phyloP scores from a whole-genome alignment of 2,888 invertebrate genomes.

The Nematopogon swammerdamellus region DNA sequence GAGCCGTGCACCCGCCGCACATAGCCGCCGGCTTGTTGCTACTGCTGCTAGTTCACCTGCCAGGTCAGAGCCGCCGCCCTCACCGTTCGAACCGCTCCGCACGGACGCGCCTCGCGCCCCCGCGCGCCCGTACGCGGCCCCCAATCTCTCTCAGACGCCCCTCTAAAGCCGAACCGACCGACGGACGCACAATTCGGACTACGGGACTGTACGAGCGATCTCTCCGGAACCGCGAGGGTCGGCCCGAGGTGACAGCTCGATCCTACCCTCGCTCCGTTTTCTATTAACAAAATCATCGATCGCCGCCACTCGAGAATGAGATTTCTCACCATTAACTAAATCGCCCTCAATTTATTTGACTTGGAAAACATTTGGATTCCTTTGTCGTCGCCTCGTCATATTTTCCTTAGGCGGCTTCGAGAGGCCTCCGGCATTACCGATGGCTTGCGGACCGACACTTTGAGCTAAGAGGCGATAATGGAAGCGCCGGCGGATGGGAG shows the following conservation, averaged over 20 bases:
- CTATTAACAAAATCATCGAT: not conserved
- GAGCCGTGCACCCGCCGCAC: constrained; percentile 76
- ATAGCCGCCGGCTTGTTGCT: constrained; percentile 60
- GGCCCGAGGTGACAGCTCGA: too few species aligned
- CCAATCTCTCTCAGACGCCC: too few species aligned
- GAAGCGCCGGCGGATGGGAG: not conserved
- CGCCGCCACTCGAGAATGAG: not conserved
- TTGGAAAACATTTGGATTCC: not conserved
- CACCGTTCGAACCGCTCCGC: constrained; percentile 2
- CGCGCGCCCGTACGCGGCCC: too few species aligned
- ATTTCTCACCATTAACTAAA: not conserved
- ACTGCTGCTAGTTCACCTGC: constrained; percentile 50
- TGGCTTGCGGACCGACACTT: not conserved
- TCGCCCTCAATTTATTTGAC: not conserved
- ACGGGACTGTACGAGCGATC: too few species aligned
- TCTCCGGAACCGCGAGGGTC: too few species aligned
- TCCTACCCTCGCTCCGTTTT: not conserved
- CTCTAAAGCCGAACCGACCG: not conserved
- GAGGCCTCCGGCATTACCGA: not conserved
- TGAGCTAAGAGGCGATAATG: not conserved
- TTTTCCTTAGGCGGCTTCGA: not conserved
- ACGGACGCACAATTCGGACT: too few species aligned
- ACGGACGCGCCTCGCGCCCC: too few species aligned
- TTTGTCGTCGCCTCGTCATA: not conserved
- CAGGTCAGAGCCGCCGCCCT: constrained; percentile 25